phyloP scores from a whole-genome alignment of 2,888 invertebrate genomes.

The Acholoe squamosa region DNA sequence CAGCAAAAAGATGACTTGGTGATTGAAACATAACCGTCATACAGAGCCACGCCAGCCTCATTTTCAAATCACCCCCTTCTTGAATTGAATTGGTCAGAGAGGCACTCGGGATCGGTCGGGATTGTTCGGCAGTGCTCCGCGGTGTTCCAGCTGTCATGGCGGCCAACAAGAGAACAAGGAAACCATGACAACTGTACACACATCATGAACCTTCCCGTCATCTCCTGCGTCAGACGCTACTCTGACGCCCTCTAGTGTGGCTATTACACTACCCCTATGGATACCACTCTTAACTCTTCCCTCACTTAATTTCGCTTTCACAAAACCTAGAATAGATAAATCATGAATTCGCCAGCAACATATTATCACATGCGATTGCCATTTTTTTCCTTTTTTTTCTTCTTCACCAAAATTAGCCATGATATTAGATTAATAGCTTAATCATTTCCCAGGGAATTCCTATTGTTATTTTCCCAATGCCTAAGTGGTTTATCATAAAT shows the following conservation, averaged over 20 bases:
- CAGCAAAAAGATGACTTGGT: too few relatives aligned
- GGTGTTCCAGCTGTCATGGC: background rate
- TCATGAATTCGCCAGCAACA: too few relatives aligned
- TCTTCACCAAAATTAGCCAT: too few relatives aligned
- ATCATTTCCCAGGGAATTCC: too few relatives aligned
- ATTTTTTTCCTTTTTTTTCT: too few relatives aligned
- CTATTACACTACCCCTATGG: slow-evolving; percentile 7
- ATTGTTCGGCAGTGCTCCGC: background rate
- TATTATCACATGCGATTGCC: too few relatives aligned
- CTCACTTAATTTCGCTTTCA: background rate
- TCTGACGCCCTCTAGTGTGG: background rate
- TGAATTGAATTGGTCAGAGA: background rate
- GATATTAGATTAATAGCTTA: too few relatives aligned
- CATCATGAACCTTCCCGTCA: background rate
- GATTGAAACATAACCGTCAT: too few relatives aligned
- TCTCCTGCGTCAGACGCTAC: too few relatives aligned
- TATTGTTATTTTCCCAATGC: too few relatives aligned
- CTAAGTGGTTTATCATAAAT: background rate
- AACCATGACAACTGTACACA: slow-evolving; percentile 36
- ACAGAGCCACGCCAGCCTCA: background rate
- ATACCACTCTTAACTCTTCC: background rate
- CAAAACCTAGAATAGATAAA: too few relatives aligned
- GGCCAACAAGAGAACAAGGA: background rate
- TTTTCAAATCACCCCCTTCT: too few relatives aligned
- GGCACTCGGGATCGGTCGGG: background rate